phyloP scores from a whole-genome alignment of 2,888 invertebrate species.

The Ceraclea dissimilis region DNA sequence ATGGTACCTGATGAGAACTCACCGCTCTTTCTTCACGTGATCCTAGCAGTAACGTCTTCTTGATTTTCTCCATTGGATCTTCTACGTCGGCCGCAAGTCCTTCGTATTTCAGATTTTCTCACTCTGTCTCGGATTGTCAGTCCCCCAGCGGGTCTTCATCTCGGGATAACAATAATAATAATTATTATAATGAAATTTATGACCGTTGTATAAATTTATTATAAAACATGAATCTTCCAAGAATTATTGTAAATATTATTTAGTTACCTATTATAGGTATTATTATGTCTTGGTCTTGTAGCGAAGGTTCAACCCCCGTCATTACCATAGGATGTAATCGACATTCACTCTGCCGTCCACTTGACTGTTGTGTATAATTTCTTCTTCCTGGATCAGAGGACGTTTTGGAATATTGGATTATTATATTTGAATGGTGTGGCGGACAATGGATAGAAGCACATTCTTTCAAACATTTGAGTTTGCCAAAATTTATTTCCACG shows the following conservation, averaged over 20 bases:
- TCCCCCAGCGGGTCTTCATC: no score
- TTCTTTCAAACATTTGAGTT: background rate
- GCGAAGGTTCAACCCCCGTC: background rate
- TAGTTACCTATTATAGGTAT: background rate
- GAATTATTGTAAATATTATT: background rate
- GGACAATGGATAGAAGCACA: background rate
- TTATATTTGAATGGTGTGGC: background rate
- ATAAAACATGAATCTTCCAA: background rate
- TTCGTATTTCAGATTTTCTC: no score
- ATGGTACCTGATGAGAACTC: no score
- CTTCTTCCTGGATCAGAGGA: background rate
- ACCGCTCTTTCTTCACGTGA: no score
- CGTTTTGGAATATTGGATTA: slow-evolving; percentile 1
- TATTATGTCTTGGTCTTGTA: background rate
- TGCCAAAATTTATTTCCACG: background rate
- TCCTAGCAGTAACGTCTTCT: no score
- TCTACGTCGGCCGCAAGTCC: no score
- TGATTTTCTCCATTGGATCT: no score
- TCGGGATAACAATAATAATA: no score
- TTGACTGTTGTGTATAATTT: background rate
- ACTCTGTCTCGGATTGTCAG: no score
- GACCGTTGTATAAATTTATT: background rate
- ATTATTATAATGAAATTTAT: background rate
- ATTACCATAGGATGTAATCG: background rate
- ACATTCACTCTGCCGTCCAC: background rate